These are phyloP conservation scores for Anguilla japonica DNA, from an alignment of 2,113 vertebrate genomes.

Conservation along the genomic window DNA sequence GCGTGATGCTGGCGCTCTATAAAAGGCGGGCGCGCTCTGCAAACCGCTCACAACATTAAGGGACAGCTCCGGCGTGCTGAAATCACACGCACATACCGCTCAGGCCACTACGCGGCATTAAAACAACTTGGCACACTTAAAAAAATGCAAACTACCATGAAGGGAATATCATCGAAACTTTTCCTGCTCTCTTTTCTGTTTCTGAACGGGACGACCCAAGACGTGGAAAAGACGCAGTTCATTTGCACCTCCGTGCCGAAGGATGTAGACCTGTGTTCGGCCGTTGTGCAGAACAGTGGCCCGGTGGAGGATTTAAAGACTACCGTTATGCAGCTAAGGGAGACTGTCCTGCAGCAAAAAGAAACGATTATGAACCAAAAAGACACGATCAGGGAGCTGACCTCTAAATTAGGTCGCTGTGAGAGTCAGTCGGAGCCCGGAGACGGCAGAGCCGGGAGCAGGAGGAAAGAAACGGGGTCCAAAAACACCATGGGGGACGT, in stretches of 20 bases:
- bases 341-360: conserved; percentile 94
- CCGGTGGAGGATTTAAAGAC: conserved; percentile 84
- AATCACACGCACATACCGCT: conserved; percentile 31
- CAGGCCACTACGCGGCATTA: neutral
- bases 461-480: conserved; percentile 75
- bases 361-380: conserved; percentile 97
- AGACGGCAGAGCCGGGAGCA: conserved; percentile 66
- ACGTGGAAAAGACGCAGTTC: conserved; percentile 90
- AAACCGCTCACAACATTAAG: conserved; percentile 50
- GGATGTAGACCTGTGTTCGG: conserved; percentile 92
- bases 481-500: conserved; percentile 96
- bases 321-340: conserved; percentile 89
- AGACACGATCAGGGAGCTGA: conserved; percentile 93
- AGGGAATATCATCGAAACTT: conserved; percentile 68
- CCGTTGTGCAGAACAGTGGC: conserved; percentile 81
- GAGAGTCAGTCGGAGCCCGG: conserved; percentile 83
- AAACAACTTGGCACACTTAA: neutral
- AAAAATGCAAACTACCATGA: conserved; percentile 49
- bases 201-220: conserved; percentile 70
- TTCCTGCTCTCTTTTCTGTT: conserved; percentile 68
- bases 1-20: conserved; percentile 66
- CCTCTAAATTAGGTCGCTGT: conserved; percentile 89
- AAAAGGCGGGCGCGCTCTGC: conserved; percentile 64
- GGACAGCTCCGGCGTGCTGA: conserved; percentile 49
- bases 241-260: conserved; percentile 95